Evolutionary conservation across 2,797 vertebrate species (phyloP).

Genomic region (Orientallactaga sibirica): DNA sequence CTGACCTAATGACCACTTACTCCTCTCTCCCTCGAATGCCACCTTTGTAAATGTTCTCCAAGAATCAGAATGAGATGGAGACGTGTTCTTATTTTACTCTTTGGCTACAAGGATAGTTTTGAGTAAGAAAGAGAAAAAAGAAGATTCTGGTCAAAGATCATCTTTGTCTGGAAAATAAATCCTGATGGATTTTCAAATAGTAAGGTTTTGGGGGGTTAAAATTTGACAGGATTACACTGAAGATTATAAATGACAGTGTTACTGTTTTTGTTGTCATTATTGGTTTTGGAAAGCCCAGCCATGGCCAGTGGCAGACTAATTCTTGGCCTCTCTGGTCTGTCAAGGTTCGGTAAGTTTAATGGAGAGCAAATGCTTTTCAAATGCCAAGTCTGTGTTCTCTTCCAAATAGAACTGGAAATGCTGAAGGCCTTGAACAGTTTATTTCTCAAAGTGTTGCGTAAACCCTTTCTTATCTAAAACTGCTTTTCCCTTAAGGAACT

Average conservation of each 20-base stretch:
- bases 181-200: conserved; percentile 58
- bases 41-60: conserved; percentile 2
- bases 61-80: not conserved
- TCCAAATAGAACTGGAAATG: conserved; percentile 74
- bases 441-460: conserved; percentile 69
- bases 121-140: not conserved
- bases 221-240: not conserved
- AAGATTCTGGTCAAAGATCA: not conserved
- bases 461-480: conserved; percentile 52
- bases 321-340: conserved; percentile 67
- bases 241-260: conserved; percentile 74
- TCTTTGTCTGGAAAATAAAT: conserved; percentile 57
- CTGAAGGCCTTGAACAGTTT: conserved; percentile 71
- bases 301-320: conserved; percentile 74
- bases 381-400: conserved; percentile 71
- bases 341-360: conserved; percentile 74
- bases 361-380: conserved; percentile 76
- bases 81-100: not conserved
- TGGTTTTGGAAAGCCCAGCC: conserved; percentile 65
- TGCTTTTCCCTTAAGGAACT: conserved; percentile 70
- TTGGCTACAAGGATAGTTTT: not conserved
- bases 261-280: conserved; percentile 68
- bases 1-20: not conserved
- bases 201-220: conserved; percentile 38
- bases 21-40: not conserved